Evolutionary conservation across 2,888 invertebrate species (phyloP).

Genomic region (Hermaeophaga mercurialis): DNA sequence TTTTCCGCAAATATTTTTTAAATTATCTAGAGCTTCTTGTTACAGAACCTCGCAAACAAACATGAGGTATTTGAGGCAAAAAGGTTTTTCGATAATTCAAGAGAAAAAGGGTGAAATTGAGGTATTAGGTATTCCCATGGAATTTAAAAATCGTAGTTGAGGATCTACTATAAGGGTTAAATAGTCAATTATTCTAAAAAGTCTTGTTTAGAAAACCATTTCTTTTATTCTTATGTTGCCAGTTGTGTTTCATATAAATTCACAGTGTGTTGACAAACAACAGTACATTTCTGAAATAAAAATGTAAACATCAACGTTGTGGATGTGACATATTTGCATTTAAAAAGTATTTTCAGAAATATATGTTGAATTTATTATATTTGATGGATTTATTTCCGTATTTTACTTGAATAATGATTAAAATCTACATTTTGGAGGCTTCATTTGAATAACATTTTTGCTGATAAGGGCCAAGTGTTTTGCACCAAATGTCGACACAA

Average conservation of each 20-base stretch:
- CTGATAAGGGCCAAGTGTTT: slow-evolving; percentile 6
- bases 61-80: neutral
- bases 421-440: slow-evolving; percentile 9
- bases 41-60: slow-evolving; percentile 6
- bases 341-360: neutral
- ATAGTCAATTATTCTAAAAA: too few relatives aligned
- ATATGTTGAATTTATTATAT: slow-evolving; percentile 4
- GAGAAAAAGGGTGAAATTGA: neutral
- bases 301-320: too few relatives aligned
- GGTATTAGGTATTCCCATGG: neutral
- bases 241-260: too few relatives aligned
- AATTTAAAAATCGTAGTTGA: too few relatives aligned
- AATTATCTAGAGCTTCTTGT: slow-evolving; percentile 5
- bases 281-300: too few relatives aligned
- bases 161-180: too few relatives aligned
- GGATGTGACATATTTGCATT: neutral
- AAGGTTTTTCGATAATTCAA: slow-evolving; percentile 3
- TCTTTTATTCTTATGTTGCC: too few relatives aligned
- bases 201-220: too few relatives aligned
- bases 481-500: slow-evolving; percentile 3
- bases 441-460: slow-evolving; percentile 11
- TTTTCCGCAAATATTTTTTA: neutral
- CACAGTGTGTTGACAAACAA: too few relatives aligned
- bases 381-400: slow-evolving; percentile 13
- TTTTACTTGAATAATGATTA: slow-evolving; percentile 4